Base-by-base conservation (phyloP, 2,113 vertebrate species). In the Tichodroma muraria region DNA sequence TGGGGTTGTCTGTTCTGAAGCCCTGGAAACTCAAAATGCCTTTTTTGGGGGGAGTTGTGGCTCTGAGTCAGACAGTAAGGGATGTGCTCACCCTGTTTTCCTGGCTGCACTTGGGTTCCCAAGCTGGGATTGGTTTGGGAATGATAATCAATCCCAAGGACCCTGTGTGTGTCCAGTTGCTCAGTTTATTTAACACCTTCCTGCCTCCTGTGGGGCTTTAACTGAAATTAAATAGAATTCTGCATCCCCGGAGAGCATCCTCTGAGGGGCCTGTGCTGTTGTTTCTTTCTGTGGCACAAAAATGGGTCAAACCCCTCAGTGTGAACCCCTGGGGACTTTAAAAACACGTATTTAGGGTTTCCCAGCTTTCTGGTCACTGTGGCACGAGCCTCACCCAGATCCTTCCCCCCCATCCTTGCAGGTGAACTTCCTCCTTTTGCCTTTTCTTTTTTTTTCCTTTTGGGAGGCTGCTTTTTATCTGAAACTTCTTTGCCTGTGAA, bases 401-500 rank as follows among this genome's bases (percentile, higher is more conserved):
- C 64, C 5, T 64, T 72, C 75, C 77, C 35, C 14, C 4, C 10
- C 31, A 17, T n/a, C 4, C 17, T 56, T 40, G 31, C 78, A 69
- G 81, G 45, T 91, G 81, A 91, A 90, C 45, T 56, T 64, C n/a
- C 14, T 72, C 30, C 37, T 28, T 25, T 40, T 69, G 8, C 66
- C 37, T 8, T 42, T 25, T n/a, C 4, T 14, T 17, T 56, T 56
- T 13, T 9, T 38, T n/a, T n/a, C 6, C 63, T 37, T 56, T 11
- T 5, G 15, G 15, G 28, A 38, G 42, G 82, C 80, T 81, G 88
- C 90, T 92, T 89, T 93, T 95, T 92, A 72, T 94, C 83, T 93
- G 37, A 42, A 93, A 88, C 93, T 94, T 93, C 92, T 88, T 75
- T 96, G 94, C 85, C 92, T 94, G 94, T 96, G 96, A 96, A 96